phyloP scores from a whole-genome alignment of 2,113 vertebrate species.

The Euleptes europaea region DNA sequence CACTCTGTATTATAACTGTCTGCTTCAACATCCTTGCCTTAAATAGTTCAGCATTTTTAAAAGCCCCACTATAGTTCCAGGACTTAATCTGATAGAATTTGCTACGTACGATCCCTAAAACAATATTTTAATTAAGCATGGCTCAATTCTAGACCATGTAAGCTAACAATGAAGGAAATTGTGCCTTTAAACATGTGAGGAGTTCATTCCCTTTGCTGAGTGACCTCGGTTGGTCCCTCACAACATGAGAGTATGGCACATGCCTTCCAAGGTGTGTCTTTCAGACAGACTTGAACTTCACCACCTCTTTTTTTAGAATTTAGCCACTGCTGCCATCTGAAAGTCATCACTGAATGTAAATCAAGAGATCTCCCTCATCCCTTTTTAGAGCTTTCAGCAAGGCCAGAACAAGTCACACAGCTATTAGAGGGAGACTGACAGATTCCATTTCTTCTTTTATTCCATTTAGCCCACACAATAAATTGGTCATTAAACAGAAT shows the following conservation, averaged over 20 bases:
- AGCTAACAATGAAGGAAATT: not conserved
- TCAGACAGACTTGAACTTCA: not conserved
- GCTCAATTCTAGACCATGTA: not conserved
- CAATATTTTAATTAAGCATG: not conserved
- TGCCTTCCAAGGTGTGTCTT: not conserved
- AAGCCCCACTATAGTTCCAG: not conserved
- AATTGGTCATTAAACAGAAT: slow-evolving; percentile 16
- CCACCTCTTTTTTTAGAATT: not conserved
- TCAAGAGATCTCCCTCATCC: not conserved
- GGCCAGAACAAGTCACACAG: not conserved
- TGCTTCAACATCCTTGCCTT: not conserved
- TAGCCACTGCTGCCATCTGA: not conserved
- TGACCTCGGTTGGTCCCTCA: not conserved
- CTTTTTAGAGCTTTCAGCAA: slow-evolving; percentile 1
- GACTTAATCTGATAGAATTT: not conserved
- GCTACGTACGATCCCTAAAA: not conserved
- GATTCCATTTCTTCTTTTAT: slow-evolving; percentile 10
- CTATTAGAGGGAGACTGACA: not conserved
- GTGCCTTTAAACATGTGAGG: not conserved
- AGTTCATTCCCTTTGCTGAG: not conserved
- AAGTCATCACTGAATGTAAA: not conserved
- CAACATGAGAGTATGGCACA: not conserved
- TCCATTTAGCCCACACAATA: not conserved
- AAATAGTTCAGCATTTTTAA: not conserved
- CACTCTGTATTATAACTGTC: not conserved